These are phyloP conservation scores for Atractosteus spatula DNA, from an alignment of 2,113 vertebrate genomes.

Conservation along the genomic window DNA sequence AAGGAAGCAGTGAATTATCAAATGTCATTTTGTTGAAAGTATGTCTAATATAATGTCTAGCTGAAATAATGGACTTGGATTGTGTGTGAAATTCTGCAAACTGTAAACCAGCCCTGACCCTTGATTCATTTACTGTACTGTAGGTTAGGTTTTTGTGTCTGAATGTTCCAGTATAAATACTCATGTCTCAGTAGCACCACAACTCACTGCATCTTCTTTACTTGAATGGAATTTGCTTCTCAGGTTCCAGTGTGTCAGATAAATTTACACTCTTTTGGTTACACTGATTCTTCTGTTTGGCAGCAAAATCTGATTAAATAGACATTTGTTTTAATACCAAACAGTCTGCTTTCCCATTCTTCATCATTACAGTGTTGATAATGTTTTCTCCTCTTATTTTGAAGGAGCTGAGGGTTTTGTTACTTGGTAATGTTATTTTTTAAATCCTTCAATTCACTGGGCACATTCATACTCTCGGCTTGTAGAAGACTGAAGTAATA, in stretches of 20 bases:
- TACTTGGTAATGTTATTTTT: no score
- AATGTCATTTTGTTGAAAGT: conserved; percentile 2
- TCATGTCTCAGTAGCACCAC: neutral
- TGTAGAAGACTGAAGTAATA: no score
- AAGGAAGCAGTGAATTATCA: conserved; percentile 22
- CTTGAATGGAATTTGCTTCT: conserved; percentile 1
- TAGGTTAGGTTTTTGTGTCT: no score
- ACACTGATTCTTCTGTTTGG: neutral
- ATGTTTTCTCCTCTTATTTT: no score
- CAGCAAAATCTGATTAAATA: neutral
- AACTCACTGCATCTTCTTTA: neutral
- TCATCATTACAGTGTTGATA: no score
- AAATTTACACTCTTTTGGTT: neutral
- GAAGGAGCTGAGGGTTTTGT: no score
- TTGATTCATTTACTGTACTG: neutral
- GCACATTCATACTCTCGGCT: no score
- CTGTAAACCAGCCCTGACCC: neutral
- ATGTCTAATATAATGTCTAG: neutral
- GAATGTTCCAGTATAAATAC: neutral
- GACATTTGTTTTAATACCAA: no score
- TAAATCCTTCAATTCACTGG: no score
- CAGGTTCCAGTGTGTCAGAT: conserved; percentile 8
- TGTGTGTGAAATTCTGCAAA: neutral
- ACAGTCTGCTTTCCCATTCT: no score
- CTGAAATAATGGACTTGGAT: neutral